Percentiles rank a stretch among this genome's conserved stretches.
Conservation (phyloP, 2,113 vertebrate species). For the Anguilla rostrata region DNA sequence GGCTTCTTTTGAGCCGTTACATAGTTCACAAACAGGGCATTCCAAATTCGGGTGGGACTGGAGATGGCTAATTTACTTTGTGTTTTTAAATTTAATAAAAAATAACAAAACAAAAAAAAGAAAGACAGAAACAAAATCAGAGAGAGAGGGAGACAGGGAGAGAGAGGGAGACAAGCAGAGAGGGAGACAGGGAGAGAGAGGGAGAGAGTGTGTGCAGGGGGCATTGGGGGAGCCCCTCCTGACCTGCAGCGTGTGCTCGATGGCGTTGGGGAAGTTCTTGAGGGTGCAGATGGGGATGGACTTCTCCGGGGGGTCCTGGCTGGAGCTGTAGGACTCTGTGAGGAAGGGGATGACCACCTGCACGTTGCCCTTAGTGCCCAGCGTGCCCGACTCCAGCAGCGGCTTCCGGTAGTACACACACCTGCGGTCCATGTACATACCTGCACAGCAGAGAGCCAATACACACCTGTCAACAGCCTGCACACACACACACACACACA, state of each 20-base stretch:
- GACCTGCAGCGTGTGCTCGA: conserved; percentile 89
- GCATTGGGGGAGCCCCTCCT: not conserved
- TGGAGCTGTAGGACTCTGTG: conserved; percentile 95
- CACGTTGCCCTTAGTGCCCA: conserved; percentile 95
- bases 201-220: not conserved
- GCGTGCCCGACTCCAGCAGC: conserved; percentile 88
- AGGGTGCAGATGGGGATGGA: conserved; percentile 97
- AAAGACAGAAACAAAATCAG: too few relatives aligned
- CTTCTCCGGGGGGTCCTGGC: conserved; percentile 95
- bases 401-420: conserved; percentile 95
- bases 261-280: conserved; percentile 96
- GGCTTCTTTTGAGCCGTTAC: too few relatives aligned
- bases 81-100: too few relatives aligned
- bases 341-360: conserved; percentile 95
- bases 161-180: too few relatives aligned
- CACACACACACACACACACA: conserved; percentile 52
- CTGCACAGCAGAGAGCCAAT: conserved; percentile 48
- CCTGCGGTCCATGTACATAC: conserved; percentile 93
- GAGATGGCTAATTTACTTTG: too few relatives aligned
- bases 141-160: too few relatives aligned
- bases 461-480: too few relatives aligned
- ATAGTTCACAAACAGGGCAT: too few relatives aligned
- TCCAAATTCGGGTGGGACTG: too few relatives aligned
- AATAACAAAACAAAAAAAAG: too few relatives aligned
- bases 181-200: not conserved